Conservation (phyloP, 2,113 vertebrate genomes). For the Ictidomys tridecemlineatus region DNA sequence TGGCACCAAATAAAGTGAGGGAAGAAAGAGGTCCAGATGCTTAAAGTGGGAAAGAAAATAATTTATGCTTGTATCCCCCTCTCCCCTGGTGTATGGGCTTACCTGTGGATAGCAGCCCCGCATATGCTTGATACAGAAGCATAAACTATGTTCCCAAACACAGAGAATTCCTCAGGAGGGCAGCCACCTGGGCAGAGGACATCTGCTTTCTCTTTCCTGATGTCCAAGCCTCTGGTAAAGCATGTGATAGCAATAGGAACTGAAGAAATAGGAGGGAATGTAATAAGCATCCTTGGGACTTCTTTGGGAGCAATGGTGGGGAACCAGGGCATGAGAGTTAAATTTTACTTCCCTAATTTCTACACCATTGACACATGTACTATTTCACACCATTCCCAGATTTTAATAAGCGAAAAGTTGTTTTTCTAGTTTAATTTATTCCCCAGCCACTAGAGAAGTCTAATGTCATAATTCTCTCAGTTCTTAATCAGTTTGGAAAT, state of each 20-base stretch:
- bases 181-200: conserved; percentile 94
- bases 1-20: background rate
- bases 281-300: background rate
- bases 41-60: background rate
- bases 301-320: background rate
- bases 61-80: background rate
- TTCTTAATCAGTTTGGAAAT: conserved; percentile 42
- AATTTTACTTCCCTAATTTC: background rate
- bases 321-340: background rate
- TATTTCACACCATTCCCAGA: background rate
- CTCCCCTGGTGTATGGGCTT: background rate
- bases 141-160: conserved; percentile 94
- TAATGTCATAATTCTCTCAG: background rate
- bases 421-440: conserved; percentile 49
- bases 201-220: conserved; percentile 87
- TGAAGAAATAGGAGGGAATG: conserved; percentile 78
- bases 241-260: conserved; percentile 90
- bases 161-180: conserved; percentile 88
- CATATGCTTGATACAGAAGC: conserved; percentile 96
- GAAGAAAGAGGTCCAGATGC: background rate
- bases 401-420: background rate
- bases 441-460: background rate
- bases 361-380: background rate
- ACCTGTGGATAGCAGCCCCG: conserved; percentile 96
- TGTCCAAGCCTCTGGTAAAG: conserved; percentile 92